Conservation (phyloP, 2,113 vertebrate genomes). For the Etheostoma cragini region DNA sequence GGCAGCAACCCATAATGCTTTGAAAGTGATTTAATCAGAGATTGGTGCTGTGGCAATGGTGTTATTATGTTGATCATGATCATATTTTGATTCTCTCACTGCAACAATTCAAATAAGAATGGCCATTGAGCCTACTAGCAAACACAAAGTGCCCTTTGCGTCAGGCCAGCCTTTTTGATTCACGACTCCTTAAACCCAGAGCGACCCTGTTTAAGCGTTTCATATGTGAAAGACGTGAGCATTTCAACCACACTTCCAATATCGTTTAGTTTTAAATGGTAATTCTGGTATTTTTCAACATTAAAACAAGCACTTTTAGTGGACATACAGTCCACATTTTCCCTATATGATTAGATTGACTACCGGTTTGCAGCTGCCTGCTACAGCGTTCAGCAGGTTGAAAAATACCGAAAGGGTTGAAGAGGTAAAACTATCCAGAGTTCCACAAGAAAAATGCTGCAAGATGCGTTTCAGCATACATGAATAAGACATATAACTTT, state of each 20-base stretch:
- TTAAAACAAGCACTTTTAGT: too few relatives aligned
- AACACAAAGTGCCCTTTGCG: conserved; percentile 30
- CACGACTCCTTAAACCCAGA: neutral
- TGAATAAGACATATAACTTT: neutral
- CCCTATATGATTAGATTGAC: too few relatives aligned
- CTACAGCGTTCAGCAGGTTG: too few relatives aligned
- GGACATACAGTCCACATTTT: too few relatives aligned
- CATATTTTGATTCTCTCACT: conserved; percentile 35
- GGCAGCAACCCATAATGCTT: conserved; percentile 49
- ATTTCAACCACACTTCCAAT: neutral
- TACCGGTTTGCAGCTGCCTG: too few relatives aligned
- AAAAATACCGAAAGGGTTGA: neutral
- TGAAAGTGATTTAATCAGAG: conserved; percentile 63
- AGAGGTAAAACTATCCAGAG: neutral
- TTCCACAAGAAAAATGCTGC: neutral
- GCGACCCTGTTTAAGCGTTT: neutral
- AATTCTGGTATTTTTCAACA: too few relatives aligned
- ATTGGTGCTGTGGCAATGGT: conserved; percentile 43
- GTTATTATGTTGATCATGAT: conserved; percentile 58
- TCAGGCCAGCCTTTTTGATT: neutral
- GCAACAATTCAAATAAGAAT: conserved; percentile 40
- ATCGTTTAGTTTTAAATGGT: neutral
- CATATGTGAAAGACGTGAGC: neutral
- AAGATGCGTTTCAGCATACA: neutral
- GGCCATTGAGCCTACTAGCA: conserved; percentile 8